A percentile compares a stretch with the other conserved stretches of the same genome.
These are phyloP conservation scores for Tyrophagus putrescentiae DNA, from an alignment of 1,140 invertebrate genomes.

Conservation along the genomic window DNA sequence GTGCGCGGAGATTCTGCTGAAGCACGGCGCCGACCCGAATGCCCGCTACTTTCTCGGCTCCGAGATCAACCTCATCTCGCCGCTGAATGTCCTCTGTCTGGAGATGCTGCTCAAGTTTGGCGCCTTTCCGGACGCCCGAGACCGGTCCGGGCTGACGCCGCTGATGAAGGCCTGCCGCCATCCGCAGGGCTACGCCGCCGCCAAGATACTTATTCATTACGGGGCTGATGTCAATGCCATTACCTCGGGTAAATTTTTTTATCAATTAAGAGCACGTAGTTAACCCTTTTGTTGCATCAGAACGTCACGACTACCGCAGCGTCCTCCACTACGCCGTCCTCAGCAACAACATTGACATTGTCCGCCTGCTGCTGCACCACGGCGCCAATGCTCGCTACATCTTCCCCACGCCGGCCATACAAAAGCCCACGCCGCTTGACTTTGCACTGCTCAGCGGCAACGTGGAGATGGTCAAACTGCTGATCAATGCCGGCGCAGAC, in stretches of 20 bases:
- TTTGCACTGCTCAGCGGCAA: slow-evolving; percentile 64
- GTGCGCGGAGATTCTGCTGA: slow-evolving; percentile 45
- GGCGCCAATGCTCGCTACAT: slow-evolving; percentile 52
- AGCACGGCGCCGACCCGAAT: slow-evolving; percentile 51
- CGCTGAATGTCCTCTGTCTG: slow-evolving; percentile 56
- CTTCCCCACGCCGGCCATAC: slow-evolving; percentile 44
- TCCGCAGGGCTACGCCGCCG: slow-evolving; percentile 57
- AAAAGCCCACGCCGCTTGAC: slow-evolving; percentile 65
- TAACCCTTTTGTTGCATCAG: too few relatives aligned
- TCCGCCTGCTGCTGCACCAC: slow-evolving; percentile 63
- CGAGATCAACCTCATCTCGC: slow-evolving; percentile 69
- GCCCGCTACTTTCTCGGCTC: slow-evolving; percentile 68
- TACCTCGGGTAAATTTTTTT: slow-evolving; percentile 36
- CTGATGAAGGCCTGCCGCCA: slow-evolving; percentile 70
- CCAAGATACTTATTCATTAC: slow-evolving; percentile 55
- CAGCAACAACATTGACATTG: slow-evolving; percentile 56
- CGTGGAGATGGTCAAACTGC: slow-evolving; percentile 44
- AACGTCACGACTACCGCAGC: slow-evolving; percentile 60
- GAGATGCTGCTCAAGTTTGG: slow-evolving; percentile 65
- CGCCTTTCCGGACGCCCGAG: slow-evolving; percentile 66
- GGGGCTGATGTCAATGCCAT: slow-evolving; percentile 67
- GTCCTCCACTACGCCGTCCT: slow-evolving; percentile 74
- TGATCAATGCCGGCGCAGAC: slow-evolving; percentile 48
- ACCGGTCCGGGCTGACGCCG: slow-evolving; percentile 63
- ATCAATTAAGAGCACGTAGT: too few relatives aligned